Base-by-base conservation (phyloP, 2,113 vertebrate species). In the Urocolius indicus region DNA sequence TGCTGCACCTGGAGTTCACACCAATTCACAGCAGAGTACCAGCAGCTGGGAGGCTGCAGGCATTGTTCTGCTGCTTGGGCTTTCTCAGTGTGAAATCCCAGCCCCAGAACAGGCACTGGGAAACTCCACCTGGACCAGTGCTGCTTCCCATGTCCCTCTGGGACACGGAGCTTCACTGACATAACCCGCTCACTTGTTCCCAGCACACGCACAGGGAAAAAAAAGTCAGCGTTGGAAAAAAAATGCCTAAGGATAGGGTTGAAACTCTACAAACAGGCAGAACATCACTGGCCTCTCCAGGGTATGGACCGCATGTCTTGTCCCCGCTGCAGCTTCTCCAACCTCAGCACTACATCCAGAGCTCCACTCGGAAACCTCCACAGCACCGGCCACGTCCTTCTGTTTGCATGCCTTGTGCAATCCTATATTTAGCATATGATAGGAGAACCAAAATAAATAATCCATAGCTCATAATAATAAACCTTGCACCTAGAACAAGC, bases 301-400 rank as follows among this genome's bases (percentile, higher is more conserved):
- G 16, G 23, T 51, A 85, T 0, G 0, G 38, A 71, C 16, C 1
- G 6, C 0, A 0, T 16, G 23, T 59, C 34, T 43, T 32, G 22
- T 45, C 59, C 78, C 71, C 8, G 3, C 8, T 2, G 0, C 82
- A 90, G 66, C 8, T 80, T 62, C 76, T 66, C 75, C 24, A 29
- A 13, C 21, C 34, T 34, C 85, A 77, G 67, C 0, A 0, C 23
- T 38, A 67, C 54, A 43, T 20, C 68, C 75, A 43, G 43, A 94
- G 51, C 57, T 41, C 2, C 1, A 3, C 59, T 57, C 1, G 0
- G 22, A 79, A 65, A 30, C 17, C 45, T 73, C 29, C 0, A 3
- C 20, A 81, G 48, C 65, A 6, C 65, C 11, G 21, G 49, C 65
- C 84, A 52, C 2, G 0, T 95, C 84, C 72, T 62, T 22, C 73